Conservation (phyloP, 2,113 vertebrate genomes). For the Tragulus kanchil region DNA sequence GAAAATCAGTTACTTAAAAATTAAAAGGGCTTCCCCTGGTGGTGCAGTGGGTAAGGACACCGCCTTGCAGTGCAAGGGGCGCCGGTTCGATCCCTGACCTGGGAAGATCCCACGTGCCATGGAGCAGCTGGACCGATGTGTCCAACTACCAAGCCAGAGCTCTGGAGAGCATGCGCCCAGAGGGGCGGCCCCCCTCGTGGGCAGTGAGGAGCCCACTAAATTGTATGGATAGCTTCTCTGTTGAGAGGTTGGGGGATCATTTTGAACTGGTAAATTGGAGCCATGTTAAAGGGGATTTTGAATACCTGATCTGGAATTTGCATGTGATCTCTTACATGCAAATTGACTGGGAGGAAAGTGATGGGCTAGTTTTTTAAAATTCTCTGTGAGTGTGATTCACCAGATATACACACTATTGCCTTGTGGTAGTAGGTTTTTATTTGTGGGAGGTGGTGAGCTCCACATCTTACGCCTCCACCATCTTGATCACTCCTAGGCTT, state of each 20-base stretch:
- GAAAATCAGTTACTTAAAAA: conserved; percentile 2
- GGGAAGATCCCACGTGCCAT: no score
- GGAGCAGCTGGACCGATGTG: no score
- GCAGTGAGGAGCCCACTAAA: neutral
- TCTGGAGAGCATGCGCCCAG: no score
- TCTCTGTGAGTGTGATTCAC: conserved; percentile 2
- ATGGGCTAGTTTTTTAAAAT: neutral
- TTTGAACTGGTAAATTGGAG: conserved; percentile 6
- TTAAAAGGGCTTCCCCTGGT: no score
- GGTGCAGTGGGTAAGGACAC: no score
- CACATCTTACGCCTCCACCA: neutral
- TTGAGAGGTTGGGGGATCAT: conserved; percentile 31
- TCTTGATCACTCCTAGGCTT: neutral
- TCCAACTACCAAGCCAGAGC: no score
- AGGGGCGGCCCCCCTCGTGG: no score
- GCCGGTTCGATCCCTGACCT: no score
- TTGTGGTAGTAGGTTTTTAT: neutral
- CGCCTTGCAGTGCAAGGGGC: no score
- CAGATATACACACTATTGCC: conserved; percentile 27
- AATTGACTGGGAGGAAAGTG: neutral
- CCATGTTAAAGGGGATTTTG: conserved; percentile 43
- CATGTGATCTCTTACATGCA: conserved; percentile 44
- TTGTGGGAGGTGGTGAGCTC: neutral
- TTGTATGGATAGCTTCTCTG: conserved; percentile 27
- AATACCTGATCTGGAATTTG: neutral